phyloP scores from a whole-genome alignment of 2,888 invertebrate species.

The Sceliomorpha sp. region DNA sequence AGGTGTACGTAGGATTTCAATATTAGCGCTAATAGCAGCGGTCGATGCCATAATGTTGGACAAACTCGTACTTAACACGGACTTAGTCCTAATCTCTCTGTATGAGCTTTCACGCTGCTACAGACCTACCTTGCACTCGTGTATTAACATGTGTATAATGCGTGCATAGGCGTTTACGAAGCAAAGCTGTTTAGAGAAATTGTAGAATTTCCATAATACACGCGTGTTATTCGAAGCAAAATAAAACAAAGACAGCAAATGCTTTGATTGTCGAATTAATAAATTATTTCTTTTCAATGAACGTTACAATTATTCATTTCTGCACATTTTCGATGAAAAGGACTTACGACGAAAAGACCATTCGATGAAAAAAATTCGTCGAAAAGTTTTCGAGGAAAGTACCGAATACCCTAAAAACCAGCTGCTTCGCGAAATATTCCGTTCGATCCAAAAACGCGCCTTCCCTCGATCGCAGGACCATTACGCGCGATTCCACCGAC shows the following conservation, averaged over 20 bases:
- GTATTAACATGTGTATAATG: conserved; percentile 41
- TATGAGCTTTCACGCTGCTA: conserved; percentile 42
- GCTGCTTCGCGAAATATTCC: no score
- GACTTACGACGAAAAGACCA: no score
- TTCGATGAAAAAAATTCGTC: no score
- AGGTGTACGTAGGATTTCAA: conserved; percentile 50
- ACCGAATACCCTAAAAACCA: no score
- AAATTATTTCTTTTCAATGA: no score
- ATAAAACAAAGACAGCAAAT: conserved; percentile 6
- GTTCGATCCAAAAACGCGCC: no score
- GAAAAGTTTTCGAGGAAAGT: no score
- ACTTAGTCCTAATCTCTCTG: conserved; percentile 50
- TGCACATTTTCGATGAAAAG: no score
- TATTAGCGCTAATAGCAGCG: conserved; percentile 48
- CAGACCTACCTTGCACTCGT: conserved; percentile 38
- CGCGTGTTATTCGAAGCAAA: background rate
- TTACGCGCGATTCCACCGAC: conserved; percentile 1
- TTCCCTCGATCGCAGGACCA: no score
- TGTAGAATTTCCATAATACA: conserved; percentile 12
- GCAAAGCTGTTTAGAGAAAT: no score
- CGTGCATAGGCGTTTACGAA: conserved; percentile 17
- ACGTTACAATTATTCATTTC: no score
- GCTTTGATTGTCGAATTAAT: conserved; percentile 16
- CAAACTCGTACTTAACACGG: conserved; percentile 47
- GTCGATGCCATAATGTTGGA: conserved; percentile 46